Base-by-base conservation (phyloP, 1,140 invertebrate species). In the Cotesia typhae region DNA sequence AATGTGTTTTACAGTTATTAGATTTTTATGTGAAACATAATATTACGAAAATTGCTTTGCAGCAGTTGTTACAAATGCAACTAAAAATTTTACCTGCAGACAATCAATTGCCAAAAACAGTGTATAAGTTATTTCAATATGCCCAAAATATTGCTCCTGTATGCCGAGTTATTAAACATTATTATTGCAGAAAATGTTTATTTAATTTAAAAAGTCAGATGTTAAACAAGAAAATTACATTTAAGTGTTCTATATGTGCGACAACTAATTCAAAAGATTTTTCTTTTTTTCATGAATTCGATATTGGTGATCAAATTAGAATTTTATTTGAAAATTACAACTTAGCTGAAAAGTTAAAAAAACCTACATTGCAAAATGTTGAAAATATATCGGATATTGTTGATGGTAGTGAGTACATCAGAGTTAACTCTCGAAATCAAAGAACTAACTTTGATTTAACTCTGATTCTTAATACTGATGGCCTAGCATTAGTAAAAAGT, bases 241-340 rank as follows among this genome's bases (percentile, higher is more conserved):
- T 6, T 17, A 65, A 60, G 12, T 74, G 74, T 47, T 6, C 52
- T 7, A 12, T 47, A 28, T 76, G 74, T 57, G 36, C 4, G 28
- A 64, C 37, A 51, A 41, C 12, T 47, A 47, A 52, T 4, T n/a
- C 12, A 59, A 55, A 55, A 10, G 41, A 52, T 60, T 57, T 14
- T 35, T 17, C 4, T 52, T 60, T 36, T 60, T 76, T 76, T 70
- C 70, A 67, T 35, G 67, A 76, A 68, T 67, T 74, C 17, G 63
- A 76, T 65, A 28, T 76, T 10, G 2, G 12, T 3, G 55, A 67
- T 9, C 75, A 71, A 74, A 64, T 74, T 17, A 68, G 74, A 66
- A 65, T 68, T 68, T 68, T 71, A 9, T 76, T 74, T 71, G 65
- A 76, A n/a, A n/a, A n/a, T n/a, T n/a, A n/a, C n/a, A n/a, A n/a